Evolutionary conservation across 2,888 invertebrate species (phyloP), one percentile per base, ranked within the genome.

Genomic region (Chouioia cunea): DNA sequence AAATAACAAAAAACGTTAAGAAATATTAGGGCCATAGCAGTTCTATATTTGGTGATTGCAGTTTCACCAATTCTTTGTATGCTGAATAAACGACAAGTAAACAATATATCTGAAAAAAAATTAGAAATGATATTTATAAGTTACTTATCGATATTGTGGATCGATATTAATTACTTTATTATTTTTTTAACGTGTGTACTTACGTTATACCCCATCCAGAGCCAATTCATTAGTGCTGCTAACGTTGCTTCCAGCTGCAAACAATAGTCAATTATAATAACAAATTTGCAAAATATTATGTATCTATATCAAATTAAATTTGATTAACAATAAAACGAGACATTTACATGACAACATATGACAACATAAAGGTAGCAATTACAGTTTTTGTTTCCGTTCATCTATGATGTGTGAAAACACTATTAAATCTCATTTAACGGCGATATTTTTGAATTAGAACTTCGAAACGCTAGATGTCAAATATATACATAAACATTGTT

Each of bases 41-140:
- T 83, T 95, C 94, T 81, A 96, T 95, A 82, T 95, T 94, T 4
- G 96, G 95, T 65, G 94, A 93, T 82, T 96, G 96, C 86, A 93
- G 88, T 76, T 92, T 88, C 77, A 92, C 88, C 80, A 94, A 92
- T 65, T 94, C 89, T 87, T 93, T 92, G 83, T 95, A 96, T 79
- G 94, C 93, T 0, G 96, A 95, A 77, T 91, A 91, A 0, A 96
- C 94, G 73, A 94, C 94, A 23, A 96, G 84, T 92, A 94, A 94
- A 82, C 94, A 95, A 81, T 96, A 96, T 22, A 93, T 89, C 95
- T 96, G 87, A 73, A 90, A 91, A 76, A 70, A 78, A 76, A 72
- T 60, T n/a, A 48, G 52, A 56, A 57, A 27, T 16, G 67, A 64
- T 43, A 16, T 47, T 53, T 52, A n/a, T 27, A 58, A 62, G 44